A percentile compares a stretch with the other conserved stretches of the same genome.
phyloP scores from a whole-genome alignment of 2,888 invertebrate genomes.

The Drosophila mulleri region DNA sequence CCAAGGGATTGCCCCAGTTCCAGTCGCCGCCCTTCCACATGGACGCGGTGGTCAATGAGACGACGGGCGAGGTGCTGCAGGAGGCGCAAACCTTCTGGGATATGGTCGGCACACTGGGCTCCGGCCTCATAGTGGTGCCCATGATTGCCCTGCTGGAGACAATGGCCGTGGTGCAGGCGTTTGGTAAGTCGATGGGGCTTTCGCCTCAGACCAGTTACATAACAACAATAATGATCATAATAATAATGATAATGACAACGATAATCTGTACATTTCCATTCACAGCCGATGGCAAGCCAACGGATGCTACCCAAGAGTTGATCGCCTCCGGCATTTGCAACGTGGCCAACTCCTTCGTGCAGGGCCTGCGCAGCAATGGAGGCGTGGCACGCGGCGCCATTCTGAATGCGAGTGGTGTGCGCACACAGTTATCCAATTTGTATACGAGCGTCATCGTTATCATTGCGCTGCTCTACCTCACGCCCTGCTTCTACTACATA shows the following conservation, averaged over 20 bases:
- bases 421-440: slow-evolving; percentile 93
- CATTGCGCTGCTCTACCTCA: slow-evolving; percentile 93
- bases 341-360: slow-evolving; percentile 94
- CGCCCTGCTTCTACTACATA: slow-evolving; percentile 94
- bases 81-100: slow-evolving; percentile 87
- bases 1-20: slow-evolving; percentile 90
- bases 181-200: slow-evolving; percentile 66
- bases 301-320: slow-evolving; percentile 96
- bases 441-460: slow-evolving; percentile 94
- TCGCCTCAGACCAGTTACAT: neutral
- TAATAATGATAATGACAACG: neutral
- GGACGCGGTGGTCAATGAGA: slow-evolving; percentile 86
- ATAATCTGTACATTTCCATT: neutral
- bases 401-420: slow-evolving; percentile 94
- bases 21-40: slow-evolving; percentile 89
- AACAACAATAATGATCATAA: neutral
- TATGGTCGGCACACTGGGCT: slow-evolving; percentile 92
- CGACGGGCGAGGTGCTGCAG: slow-evolving; percentile 83
- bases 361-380: slow-evolving; percentile 93
- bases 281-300: slow-evolving; percentile 90
- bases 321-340: slow-evolving; percentile 92
- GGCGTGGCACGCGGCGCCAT: slow-evolving; percentile 95
- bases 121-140: slow-evolving; percentile 94
- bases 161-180: slow-evolving; percentile 89
- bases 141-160: slow-evolving; percentile 95